Evolutionary conservation across 2,888 invertebrate species (phyloP), one percentile per base, ranked within the genome.

Genomic region (Cabera pusaria): DNA sequence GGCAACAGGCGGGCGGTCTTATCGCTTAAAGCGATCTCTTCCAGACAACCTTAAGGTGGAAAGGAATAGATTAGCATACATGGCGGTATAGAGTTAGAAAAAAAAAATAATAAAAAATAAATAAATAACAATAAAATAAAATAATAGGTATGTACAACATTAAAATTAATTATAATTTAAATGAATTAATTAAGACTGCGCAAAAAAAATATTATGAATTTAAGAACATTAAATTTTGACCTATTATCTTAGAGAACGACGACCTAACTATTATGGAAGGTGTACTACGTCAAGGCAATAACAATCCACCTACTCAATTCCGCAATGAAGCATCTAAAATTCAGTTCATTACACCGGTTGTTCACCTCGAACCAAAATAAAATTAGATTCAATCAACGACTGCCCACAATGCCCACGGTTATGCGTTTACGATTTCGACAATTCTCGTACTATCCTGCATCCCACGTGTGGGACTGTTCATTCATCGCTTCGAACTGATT

Each of bases 351-450:
- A 55, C 52, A 59, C 19, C 36, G 56, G 74, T 79, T 70, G 62
- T 79, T 81, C 71, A 83, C 76, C 84, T 73, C 74, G 52, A 61
- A 71, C 74, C 69, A 72, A 79, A 80, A 77, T 76, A 80, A 81
- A 78, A 82, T 82, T 74, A 81, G 70, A 69, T 70, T 72, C 74
- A 77, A 79, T 85, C 80, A 81, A 63, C 71, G 58, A 52, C 73
- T 71, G 49, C 85, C 84, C 77, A 85, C 82, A 65, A 59, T 56
- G 49, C 85, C 84, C 77, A 85, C 82, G 65, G 60, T 56, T 56
- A 73, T 76, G 74, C 74, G 70, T 79, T 75, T 81, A 82, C 79
- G 65, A 82, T 76, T 64, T 64, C 52, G 64, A 64, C 67, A 67
- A 76, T 45, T 42, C 32, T 22, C 33, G 40, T 46, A 41, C 46